These are phyloP conservation scores for Petromus typicus DNA, from an alignment of 2,113 vertebrate species.

Conservation along the genomic window DNA sequence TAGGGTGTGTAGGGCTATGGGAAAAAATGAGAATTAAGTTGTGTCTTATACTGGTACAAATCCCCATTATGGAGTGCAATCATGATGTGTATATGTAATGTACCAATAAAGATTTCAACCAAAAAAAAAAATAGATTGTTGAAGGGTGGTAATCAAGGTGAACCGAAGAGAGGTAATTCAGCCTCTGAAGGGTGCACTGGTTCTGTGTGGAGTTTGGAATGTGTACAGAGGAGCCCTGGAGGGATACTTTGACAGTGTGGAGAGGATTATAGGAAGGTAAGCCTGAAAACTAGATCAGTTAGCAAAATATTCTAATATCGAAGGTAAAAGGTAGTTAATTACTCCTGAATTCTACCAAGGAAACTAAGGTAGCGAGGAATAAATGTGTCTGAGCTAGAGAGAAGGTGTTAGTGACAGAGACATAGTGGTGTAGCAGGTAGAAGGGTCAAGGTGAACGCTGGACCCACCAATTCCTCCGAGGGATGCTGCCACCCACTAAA, in stretches of 20 bases:
- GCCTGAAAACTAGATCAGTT: neutral
- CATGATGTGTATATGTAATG: too few species aligned
- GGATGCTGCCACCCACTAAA: neutral
- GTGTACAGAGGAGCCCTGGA: neutral
- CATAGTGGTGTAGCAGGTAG: neutral
- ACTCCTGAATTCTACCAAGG: neutral
- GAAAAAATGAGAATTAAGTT: too few species aligned
- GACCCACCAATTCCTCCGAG: neutral
- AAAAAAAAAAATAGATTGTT: too few species aligned
- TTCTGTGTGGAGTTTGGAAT: neutral
- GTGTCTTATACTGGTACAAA: too few species aligned
- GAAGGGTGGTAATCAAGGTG: neutral
- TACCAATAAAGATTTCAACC: too few species aligned
- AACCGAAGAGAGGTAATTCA: neutral
- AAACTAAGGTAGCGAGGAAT: neutral
- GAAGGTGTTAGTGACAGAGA: neutral
- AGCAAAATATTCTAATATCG: neutral
- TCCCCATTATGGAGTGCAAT: too few species aligned
- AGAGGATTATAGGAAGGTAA: neutral
- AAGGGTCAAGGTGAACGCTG: neutral
- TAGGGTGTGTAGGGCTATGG: too few species aligned
- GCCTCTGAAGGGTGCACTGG: neutral
- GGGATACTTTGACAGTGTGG: neutral
- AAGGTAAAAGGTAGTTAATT: neutral
- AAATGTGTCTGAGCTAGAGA: neutral